Evolutionary conservation across 2,797 vertebrate species (phyloP).

Genomic region (Takifugu rubripes): DNA sequence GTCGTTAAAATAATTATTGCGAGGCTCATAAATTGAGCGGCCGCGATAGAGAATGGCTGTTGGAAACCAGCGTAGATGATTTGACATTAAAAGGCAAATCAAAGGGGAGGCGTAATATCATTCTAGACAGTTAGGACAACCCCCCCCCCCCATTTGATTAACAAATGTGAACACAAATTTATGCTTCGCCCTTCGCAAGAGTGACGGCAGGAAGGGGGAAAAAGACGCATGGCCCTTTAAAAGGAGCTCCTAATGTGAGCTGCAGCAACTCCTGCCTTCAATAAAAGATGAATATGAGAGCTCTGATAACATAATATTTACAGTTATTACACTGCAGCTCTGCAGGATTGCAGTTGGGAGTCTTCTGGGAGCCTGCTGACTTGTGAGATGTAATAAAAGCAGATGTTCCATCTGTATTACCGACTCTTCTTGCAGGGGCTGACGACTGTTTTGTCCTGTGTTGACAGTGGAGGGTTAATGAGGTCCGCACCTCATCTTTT

Average conservation of each 20-base stretch:
- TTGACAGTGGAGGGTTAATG: conserved; percentile 43
- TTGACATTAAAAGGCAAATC: too few relatives aligned
- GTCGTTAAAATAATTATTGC: too few relatives aligned
- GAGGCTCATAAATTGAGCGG: too few relatives aligned
- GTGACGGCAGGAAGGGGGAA: too few relatives aligned
- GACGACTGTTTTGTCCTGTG: conserved; percentile 5
- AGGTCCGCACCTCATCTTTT: conserved; percentile 33
- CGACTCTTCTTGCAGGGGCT: not conserved
- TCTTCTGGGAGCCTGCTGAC: conserved; percentile 36
- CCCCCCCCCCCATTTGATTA: too few relatives aligned
- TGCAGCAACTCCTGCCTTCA: conserved; percentile 36
- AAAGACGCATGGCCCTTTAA: not conserved
- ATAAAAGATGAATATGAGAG: conserved; percentile 61
- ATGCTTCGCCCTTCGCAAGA: too few relatives aligned
- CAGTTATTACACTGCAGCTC: conserved; percentile 36
- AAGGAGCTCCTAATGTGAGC: conserved; percentile 16
- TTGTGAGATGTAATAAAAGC: conserved; percentile 44
- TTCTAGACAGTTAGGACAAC: too few relatives aligned
- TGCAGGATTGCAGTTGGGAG: too few relatives aligned
- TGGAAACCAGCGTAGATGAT: too few relatives aligned
- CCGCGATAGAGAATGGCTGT: too few relatives aligned
- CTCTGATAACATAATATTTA: conserved; percentile 55
- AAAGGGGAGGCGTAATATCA: too few relatives aligned
- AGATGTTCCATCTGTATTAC: conserved; percentile 45
- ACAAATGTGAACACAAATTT: too few relatives aligned